Evolutionary conservation across 2,888 invertebrate genomes (phyloP).

Genomic region (Rotaria macrura): DNA sequence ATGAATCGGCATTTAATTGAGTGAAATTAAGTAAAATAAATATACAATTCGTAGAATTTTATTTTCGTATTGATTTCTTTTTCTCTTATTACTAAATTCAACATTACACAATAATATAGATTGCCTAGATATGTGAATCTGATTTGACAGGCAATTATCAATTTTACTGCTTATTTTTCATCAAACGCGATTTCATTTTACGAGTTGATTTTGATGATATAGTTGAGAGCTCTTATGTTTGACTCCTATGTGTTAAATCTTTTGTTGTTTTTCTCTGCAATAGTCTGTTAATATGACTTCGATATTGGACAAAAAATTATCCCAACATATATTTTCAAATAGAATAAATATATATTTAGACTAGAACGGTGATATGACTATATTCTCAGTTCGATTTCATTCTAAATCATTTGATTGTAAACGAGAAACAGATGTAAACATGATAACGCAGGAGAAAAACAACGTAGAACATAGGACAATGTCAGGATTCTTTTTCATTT

Average conservation of each 20-base stretch:
- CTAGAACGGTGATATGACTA: not conserved
- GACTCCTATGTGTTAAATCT: not conserved
- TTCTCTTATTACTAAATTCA: not conserved
- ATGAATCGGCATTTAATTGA: not conserved
- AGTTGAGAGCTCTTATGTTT: not conserved
- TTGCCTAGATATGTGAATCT: not conserved
- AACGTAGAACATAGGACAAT: no score
- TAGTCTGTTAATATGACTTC: not conserved
- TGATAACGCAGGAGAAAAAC: not conserved
- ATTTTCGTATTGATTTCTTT: not conserved
- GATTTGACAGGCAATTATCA: constrained; percentile 1
- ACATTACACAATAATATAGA: not conserved
- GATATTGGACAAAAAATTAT: not conserved
- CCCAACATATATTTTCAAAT: constrained; percentile 3
- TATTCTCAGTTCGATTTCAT: not conserved
- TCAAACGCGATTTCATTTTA: not conserved
- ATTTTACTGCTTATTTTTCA: not conserved
- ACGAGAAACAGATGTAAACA: constrained; percentile 3
- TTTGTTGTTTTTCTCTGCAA: not conserved
- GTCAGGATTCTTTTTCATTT: not conserved
- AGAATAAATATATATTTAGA: not conserved
- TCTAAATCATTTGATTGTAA: not conserved
- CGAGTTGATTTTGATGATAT: constrained; percentile 15
- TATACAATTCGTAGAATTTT: not conserved
- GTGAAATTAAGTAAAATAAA: not conserved